Conservation (phyloP, 2,888 invertebrate genomes). For the Troides oblongomaculatus region DNA sequence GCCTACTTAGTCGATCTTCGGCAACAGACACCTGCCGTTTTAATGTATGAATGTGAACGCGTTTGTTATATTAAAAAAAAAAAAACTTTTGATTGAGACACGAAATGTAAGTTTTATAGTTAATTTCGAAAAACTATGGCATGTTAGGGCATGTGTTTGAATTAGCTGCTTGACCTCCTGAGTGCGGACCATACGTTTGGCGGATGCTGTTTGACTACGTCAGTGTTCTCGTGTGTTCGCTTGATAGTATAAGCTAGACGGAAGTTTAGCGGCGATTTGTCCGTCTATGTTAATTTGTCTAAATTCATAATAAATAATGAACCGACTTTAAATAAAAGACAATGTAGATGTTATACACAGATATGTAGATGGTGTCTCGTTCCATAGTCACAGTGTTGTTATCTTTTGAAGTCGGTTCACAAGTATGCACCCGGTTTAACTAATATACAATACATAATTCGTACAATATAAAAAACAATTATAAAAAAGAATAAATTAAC, state of each 20-base stretch:
- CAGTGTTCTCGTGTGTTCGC: conserved; percentile 35
- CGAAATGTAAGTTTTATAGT: no score
- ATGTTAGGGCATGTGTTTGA: conserved; percentile 51
- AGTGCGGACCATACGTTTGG: conserved; percentile 50
- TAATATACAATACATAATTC: neutral
- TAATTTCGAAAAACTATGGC: conserved; percentile 50
- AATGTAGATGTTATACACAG: no score
- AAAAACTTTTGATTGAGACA: no score
- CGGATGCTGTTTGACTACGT: conserved; percentile 47
- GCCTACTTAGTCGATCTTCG: no score
- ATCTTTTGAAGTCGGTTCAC: neutral
- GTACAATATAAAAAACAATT: no score
- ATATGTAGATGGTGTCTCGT: no score
- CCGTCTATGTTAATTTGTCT: conserved; percentile 7
- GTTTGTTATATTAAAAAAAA: no score
- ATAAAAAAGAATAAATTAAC: no score
- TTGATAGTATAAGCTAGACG: conserved; percentile 12
- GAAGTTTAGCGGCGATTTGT: conserved; percentile 2
- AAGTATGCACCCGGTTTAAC: neutral
- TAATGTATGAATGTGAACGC: no score
- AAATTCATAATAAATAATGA: no score
- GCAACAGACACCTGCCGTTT: no score
- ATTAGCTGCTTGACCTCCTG: conserved; percentile 58
- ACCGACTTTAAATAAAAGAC: neutral
- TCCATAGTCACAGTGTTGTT: neutral